phyloP scores from a whole-genome alignment of 2,797 vertebrate genomes.

The Protosalanx chinensis region DNA sequence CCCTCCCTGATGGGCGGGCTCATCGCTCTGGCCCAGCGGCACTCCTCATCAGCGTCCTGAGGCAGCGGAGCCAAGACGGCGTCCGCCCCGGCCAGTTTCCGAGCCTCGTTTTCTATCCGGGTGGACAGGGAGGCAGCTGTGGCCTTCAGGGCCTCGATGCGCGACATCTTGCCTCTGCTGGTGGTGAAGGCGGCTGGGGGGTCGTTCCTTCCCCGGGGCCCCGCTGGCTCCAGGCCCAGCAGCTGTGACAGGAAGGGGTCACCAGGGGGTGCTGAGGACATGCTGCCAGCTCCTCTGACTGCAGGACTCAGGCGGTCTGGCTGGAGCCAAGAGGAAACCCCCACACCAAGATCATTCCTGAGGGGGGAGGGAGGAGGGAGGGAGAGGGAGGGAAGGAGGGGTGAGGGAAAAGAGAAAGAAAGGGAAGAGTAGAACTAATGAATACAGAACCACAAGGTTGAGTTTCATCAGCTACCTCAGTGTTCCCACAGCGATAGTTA shows the following conservation, averaged over 20 bases:
- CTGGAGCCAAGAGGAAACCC: slow-evolving; percentile 72
- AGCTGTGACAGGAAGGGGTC: slow-evolving; percentile 80
- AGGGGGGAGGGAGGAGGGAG: background rate
- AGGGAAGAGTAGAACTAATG: background rate
- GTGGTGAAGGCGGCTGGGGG: background rate
- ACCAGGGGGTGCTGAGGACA: slow-evolving; percentile 23
- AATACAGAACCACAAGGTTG: background rate
- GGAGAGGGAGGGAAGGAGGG: background rate
- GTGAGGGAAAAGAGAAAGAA: background rate
- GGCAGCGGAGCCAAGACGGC: slow-evolving; percentile 41
- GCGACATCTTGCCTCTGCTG: slow-evolving; percentile 75
- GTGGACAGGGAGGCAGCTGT: slow-evolving; percentile 90
- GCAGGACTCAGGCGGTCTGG: slow-evolving; percentile 70
- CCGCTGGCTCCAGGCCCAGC: slow-evolving; percentile 73
- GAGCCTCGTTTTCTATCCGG: slow-evolving; percentile 90
- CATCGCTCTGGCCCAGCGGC: slow-evolving; percentile 65
- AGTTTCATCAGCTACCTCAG: no score
- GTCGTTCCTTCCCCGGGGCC: slow-evolving; percentile 41
- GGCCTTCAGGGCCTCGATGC: slow-evolving; percentile 91
- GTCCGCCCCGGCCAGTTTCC: slow-evolving; percentile 80
- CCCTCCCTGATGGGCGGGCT: slow-evolving; percentile 76
- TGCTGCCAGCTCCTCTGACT: slow-evolving; percentile 46
- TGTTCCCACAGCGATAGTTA: no score
- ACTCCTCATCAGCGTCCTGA: slow-evolving; percentile 51
- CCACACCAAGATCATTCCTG: slow-evolving; percentile 77